Base-by-base conservation (phyloP, 1,140 invertebrate species). In the Cherax quadricarinatus region DNA sequence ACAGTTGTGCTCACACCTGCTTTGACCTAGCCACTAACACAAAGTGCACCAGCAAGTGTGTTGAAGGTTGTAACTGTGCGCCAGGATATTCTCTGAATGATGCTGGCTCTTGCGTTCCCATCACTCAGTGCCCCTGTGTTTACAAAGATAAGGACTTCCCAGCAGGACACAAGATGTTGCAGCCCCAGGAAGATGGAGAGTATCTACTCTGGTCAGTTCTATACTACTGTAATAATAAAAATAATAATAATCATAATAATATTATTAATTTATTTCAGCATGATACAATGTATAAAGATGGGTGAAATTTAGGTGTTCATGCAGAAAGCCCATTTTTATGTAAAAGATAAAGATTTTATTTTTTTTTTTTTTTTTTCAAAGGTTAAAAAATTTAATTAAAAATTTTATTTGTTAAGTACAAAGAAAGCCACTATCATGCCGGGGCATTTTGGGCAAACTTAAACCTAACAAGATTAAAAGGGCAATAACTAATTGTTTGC, bases 51-150 rank as follows among this genome's bases (percentile, higher is more conserved):
- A 95, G 96, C 18, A 95, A 95, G 62, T 98, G 98, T 94, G 97
- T 98, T 0, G 98, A 98, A 94, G 98, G 98, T 1, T 98, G 98
- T 95, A 97, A 97, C 89, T 99, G 98, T 95, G 97, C 97, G 0
- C 95, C 96, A 79, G 98, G 97, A n/a, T 95, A 97, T 94, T 96
- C 97, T 3, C 95, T 98, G 51, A 94, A 95, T 93, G 96, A 97
- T 92, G 95, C 96, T 12, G 97, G 97, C 14, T 96, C 97, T 82
- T 99, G 98, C 94, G 96, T 98, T 57, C 96, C 97, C 0, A 96
- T 97, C 30, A 96, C 96, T 0, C 95, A 97, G 86, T 99, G 98
- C 95, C 96, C 97, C 0, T 99, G 98, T 94, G 95, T 95, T 73
- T 96, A 97, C 93, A 96, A 97, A 51, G 89, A 62, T 84, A 92